Evolutionary conservation across 30 jellyfish, hydroid and myxozoan genomes (phyloP), one percentile per base, ranked within the genome.

Genomic region (Mastigias papua): DNA sequence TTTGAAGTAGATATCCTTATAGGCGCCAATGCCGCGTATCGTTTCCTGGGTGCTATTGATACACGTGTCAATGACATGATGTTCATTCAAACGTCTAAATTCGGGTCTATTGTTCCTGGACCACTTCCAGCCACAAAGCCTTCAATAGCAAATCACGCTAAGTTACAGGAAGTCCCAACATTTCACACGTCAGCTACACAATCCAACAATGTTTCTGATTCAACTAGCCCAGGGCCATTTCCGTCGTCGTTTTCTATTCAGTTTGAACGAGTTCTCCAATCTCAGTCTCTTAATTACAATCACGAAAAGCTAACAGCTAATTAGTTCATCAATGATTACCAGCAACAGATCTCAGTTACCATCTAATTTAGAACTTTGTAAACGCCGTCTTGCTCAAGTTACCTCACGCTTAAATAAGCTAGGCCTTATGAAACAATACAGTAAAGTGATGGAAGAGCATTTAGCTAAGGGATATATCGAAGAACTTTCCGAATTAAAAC

Each of bases 1-100:
- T 80, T 80, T 48, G 72, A 19, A 27, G 82, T 80, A 21, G 90
- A 80, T 48, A 80, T n/a, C n/a, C n/a, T n/a, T n/a, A n/a, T n/a
- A n/a, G n/a, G n/a, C 20, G 81, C 81, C 57, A 82, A 80, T 80
- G 69, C 90, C 68, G 71, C 82, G 30, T 80, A 80, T 66, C 90
- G 82, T 34, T 64, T 80, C 29, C 82, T 80, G 16, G 90, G 90
- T 4, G 10, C 69, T 34, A 37, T 80, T 62, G 37, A 35, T 25
- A 50, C 35, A 32, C 78, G 60, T 2, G 23, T 66, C 22, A 34
- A 33, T 8, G 69, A 80, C 1, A 64, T 65, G n/a, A n/a, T n/a
- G 19, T 42, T 60, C 82, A 34, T 80, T 23, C 90, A 80, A 46
- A 23, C 63, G 5, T 80, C 90, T n/a, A 57, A 80, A 66, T 80